phyloP scores from a whole-genome alignment of 2,113 vertebrate genomes.

The Dinomys branickii region DNA sequence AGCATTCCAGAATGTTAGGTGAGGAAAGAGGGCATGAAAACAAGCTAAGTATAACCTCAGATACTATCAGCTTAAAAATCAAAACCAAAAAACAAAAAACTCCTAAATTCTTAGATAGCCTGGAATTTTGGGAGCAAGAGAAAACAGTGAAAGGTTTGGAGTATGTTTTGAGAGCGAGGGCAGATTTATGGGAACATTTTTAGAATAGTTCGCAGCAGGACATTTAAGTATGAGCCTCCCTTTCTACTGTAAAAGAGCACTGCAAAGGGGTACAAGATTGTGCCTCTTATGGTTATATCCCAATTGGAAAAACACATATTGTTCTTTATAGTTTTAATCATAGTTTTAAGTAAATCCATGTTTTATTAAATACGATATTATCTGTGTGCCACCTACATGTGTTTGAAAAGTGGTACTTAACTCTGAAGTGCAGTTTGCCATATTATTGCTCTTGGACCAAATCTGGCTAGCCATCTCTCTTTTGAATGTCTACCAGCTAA shows the following conservation, averaged over 20 bases:
- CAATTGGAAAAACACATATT: background rate
- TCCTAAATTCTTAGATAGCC: background rate
- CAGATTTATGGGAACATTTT: background rate
- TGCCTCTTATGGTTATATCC: background rate
- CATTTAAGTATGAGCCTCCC: background rate
- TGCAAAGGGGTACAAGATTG: background rate
- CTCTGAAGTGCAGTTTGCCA: background rate
- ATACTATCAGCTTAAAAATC: no score
- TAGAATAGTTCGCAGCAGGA: background rate
- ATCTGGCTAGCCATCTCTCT: background rate
- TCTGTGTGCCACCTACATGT: background rate
- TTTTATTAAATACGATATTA: conserved; percentile 19
- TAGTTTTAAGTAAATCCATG: conserved; percentile 41
- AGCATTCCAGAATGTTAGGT: background rate
- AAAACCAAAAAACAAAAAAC: background rate
- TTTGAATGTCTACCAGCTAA: background rate
- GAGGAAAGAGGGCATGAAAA: conserved; percentile 18
- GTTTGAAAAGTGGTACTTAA: conserved; percentile 17
- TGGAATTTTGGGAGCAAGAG: background rate
- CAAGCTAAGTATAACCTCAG: conserved; percentile 28
- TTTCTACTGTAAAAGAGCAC: background rate
- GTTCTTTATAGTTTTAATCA: background rate
- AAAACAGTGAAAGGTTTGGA: background rate
- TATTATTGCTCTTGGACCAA: background rate
- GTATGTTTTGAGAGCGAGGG: background rate